Conservation (phyloP, 2,888 invertebrate species). For the Chaitophorus viminalis region DNA sequence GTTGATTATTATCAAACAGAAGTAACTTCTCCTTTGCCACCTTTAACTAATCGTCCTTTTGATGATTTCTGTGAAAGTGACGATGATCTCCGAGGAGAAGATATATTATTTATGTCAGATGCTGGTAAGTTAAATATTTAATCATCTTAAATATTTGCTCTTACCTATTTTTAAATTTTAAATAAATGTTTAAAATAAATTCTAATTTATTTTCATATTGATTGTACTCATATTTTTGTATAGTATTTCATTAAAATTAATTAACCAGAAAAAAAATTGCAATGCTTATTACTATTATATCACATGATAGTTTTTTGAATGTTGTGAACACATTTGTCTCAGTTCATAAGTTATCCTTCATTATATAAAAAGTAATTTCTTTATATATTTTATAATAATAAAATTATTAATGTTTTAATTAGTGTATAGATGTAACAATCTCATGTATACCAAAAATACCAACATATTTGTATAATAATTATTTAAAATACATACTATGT, state of each 20-base stretch:
- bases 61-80: constrained; percentile 89
- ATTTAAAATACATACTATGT: no score
- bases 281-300: neutral
- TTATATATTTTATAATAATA: no score
- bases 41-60: constrained; percentile 69
- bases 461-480: no score
- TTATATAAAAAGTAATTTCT: no score
- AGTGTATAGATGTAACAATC: no score
- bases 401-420: no score
- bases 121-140: constrained; percentile 70
- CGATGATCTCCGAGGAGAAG: constrained; percentile 87
- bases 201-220: neutral
- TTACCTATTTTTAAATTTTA: no score
- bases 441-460: no score
- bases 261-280: neutral
- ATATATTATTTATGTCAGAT: constrained; percentile 84
- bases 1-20: constrained; percentile 68
- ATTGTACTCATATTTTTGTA: neutral
- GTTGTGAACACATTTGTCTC: no score
- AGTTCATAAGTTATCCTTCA: no score
- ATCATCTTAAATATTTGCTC: neutral
- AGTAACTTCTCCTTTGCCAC: constrained; percentile 72
- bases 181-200: no score
- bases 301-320: no score
- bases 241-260: neutral